Evolutionary conservation across 2,113 vertebrate species (phyloP), one percentile per base, ranked within the genome.

Genomic region (Psilopsiagon aurifrons): DNA sequence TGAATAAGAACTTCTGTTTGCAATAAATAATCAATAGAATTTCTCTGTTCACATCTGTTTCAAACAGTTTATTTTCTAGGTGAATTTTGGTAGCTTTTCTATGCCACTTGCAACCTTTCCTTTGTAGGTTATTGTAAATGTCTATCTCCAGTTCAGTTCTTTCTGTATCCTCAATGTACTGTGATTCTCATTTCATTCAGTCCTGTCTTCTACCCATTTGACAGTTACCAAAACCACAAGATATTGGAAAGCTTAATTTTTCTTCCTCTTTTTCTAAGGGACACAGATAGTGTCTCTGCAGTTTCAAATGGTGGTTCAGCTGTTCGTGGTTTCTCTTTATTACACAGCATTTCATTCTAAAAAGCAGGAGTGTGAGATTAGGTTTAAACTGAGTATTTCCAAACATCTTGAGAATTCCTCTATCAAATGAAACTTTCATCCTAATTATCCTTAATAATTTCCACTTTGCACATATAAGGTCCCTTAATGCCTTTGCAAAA

Each of bases 401-500:
- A 95, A 96, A 76, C 59, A 83, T 67, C 92, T 80, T 73, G 88
- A 96, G 95, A 97, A 92, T 95, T 94, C 83, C 60, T 91, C 81
- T 76, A 71, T 95, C 86, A 94, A 94, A 96, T 86, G 94, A 84
- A 91, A 63, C 62, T 90, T 92, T 89, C 88, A 91, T 83, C 96
- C 94, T 96, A 97, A 97, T 95, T 96, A 94, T 83, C 74, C 86
- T 62, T 96, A 91, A 84, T 95, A 91, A 95, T 94, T 96, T 96
- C 83, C 94, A 94, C 78, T 97, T 96, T 96, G 95, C 92, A 91
- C 94, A 94, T 91, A 84, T 80, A 87, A 93, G 70, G 67, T 92
- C 94, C 83, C 91, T 91, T 96, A 94, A 94, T 95, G 54, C 81
- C 83, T 94, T 85, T 94, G 78, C 77, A 97, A 95, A 95, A 95